Conservation (phyloP, 1,140 invertebrate genomes). For the Nasonia giraulti region DNA sequence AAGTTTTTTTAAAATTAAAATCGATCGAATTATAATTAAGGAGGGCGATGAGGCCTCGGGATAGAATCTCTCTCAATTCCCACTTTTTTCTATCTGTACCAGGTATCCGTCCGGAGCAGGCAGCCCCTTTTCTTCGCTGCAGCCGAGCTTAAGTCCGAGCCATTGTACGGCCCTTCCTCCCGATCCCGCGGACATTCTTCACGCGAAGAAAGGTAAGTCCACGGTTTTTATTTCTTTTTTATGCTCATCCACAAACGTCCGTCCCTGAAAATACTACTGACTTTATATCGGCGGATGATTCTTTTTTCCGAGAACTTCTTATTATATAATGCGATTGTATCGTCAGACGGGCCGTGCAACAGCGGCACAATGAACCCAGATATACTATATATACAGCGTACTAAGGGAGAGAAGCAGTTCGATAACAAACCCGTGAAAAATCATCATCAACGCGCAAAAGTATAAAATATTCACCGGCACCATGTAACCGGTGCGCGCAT, state of each 20-base stretch:
- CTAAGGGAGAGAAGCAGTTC: background rate
- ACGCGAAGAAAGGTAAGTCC: constrained; percentile 73
- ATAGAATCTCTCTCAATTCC: constrained; percentile 6
- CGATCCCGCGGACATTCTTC: constrained; percentile 72
- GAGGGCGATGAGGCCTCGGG: constrained; percentile 7
- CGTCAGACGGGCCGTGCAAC: background rate
- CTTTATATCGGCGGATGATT: constrained; percentile 29
- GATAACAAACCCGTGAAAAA: background rate
- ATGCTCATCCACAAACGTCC: too few species aligned
- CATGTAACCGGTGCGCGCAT: background rate
- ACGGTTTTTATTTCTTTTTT: constrained; percentile 15
- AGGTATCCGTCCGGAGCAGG: constrained; percentile 74
- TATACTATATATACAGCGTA: background rate
- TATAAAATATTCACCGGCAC: background rate
- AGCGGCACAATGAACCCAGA: background rate
- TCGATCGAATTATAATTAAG: background rate
- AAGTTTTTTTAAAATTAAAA: background rate
- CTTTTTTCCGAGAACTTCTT: constrained; percentile 9
- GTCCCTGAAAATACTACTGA: background rate
- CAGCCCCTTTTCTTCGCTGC: constrained; percentile 73
- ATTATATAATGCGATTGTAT: background rate
- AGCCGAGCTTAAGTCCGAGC: constrained; percentile 73
- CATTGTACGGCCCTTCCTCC: constrained; percentile 71
- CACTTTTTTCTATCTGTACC: constrained; percentile 23
- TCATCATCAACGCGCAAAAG: background rate